Evolutionary conservation across 2,113 vertebrate species (phyloP), one percentile per base, ranked within the genome.

Genomic region (Lutjanus erythropterus): DNA sequence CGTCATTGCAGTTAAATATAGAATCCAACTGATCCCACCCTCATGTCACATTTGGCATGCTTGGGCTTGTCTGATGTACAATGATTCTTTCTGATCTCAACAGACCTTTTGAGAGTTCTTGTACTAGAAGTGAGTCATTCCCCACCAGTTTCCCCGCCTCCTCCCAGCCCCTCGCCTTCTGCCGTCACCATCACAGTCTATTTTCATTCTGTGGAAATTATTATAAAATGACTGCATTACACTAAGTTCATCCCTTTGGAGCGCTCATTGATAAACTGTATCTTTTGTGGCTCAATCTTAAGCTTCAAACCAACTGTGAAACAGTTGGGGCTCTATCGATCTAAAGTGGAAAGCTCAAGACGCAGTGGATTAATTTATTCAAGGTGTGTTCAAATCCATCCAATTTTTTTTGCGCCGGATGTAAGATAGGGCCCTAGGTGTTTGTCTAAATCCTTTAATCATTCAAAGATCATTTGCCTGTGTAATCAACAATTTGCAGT

Each of bases 1-100:
- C 82, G 85, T 92, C 91, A 93, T 78, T 27, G 0, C 33, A 15
- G 82, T 59, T 90, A 90, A 83, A 84, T 78, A 81, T 91, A 91
- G 86, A 83, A 77, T 1, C 37, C 25, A 50, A 56, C 78, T 76
- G 70, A 90, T 87, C 75, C 78, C 9, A 75, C 72, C 61, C 60
- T 86, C 83, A 75, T 86, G 79, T 86, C 81, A 88, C 71, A 88
- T 88, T 88, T 87, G 60, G 81, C 88, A 62, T 67, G 84, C 62
- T 68, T 67, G 52, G 15, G 67, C 56, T 66, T 37, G 58, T 85
- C 73, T 71, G 27, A 71, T 90, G 19, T 59, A 81, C 35, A 0
- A 9, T 7, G 47, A 80, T 84, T 81, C 79, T 88, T 73, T 86
- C 46, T 78, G 79, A 92, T 91, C 91, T 81, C 65, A 44, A 42